Percentiles rank a stretch among this genome's conserved stretches.
phyloP scores from a whole-genome alignment of 2,113 vertebrate species.

The Noctilio leporinus region DNA sequence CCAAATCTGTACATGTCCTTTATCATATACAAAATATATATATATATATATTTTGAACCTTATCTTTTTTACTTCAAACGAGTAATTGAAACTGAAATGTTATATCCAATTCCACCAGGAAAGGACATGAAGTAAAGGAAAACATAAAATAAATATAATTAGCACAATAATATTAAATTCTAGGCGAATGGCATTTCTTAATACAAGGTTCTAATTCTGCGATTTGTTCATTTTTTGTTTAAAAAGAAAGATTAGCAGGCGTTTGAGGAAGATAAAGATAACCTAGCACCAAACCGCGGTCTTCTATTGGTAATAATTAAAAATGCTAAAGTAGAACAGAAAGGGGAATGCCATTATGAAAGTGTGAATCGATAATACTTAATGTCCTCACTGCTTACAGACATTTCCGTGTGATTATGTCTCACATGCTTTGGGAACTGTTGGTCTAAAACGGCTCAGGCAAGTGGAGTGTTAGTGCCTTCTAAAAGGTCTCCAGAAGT shows the following conservation, averaged over 20 bases:
- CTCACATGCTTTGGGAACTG: neutral
- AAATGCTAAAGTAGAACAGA: neutral
- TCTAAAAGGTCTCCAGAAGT: neutral
- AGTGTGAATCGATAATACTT: neutral
- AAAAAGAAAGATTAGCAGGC: too few relatives aligned
- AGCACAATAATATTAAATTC: neutral
- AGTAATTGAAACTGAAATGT: neutral
- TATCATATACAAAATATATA: too few relatives aligned
- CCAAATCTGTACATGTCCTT: neutral
- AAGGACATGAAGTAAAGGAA: neutral
- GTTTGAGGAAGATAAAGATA: neutral
- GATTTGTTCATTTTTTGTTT: too few relatives aligned
- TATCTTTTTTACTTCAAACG: constrained; percentile 3
- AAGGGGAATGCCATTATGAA: neutral
- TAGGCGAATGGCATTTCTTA: neutral
- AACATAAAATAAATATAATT: neutral
- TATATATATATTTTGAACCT: neutral
- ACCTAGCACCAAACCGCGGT: neutral
- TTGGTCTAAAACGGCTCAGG: neutral
- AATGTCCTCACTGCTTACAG: neutral
- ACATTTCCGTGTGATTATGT: neutral
- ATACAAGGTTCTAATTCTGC: too few relatives aligned
- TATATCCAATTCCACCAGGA: neutral
- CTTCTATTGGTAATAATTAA: neutral
- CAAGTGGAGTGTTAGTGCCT: neutral